Percentiles rank a stretch among this genome's conserved stretches.
Evolutionary conservation across 1,140 invertebrate species (phyloP).

Genomic region (Saccostrea glomerata): DNA sequence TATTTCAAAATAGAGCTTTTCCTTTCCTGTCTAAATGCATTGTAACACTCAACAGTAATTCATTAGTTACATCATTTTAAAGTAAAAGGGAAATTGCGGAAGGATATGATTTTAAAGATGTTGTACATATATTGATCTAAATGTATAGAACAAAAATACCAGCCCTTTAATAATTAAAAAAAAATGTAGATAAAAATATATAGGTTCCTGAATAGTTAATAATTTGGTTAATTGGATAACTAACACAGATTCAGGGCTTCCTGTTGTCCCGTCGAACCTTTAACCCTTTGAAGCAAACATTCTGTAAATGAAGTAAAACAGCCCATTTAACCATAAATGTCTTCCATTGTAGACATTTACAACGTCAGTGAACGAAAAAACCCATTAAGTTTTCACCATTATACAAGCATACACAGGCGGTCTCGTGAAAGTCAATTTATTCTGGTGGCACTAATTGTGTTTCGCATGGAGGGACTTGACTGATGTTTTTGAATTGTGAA

Average conservation of each 20-base stretch:
- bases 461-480: background rate
- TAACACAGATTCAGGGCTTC: background rate
- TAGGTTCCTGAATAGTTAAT: background rate
- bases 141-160: too few relatives aligned
- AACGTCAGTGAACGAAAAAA: background rate
- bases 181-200: too few relatives aligned
- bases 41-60: too few relatives aligned
- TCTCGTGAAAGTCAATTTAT: background rate
- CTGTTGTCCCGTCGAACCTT: background rate
- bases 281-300: background rate
- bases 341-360: background rate
- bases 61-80: too few relatives aligned
- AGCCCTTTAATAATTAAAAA: too few relatives aligned
- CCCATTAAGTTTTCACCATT: background rate
- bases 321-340: conserved; percentile 2
- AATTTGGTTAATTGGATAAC: background rate
- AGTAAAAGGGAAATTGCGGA: too few relatives aligned
- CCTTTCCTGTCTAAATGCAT: too few relatives aligned
- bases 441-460: background rate
- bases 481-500: background rate
- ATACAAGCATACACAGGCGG: background rate
- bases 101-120: too few relatives aligned
- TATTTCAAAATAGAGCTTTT: too few relatives aligned
- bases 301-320: background rate
- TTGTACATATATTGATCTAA: too few relatives aligned